A percentile compares a stretch with the other conserved stretches of the same genome.
These are phyloP conservation scores for Mantis religiosa DNA, from an alignment of 2,888 invertebrate species.

Conservation along the genomic window DNA sequence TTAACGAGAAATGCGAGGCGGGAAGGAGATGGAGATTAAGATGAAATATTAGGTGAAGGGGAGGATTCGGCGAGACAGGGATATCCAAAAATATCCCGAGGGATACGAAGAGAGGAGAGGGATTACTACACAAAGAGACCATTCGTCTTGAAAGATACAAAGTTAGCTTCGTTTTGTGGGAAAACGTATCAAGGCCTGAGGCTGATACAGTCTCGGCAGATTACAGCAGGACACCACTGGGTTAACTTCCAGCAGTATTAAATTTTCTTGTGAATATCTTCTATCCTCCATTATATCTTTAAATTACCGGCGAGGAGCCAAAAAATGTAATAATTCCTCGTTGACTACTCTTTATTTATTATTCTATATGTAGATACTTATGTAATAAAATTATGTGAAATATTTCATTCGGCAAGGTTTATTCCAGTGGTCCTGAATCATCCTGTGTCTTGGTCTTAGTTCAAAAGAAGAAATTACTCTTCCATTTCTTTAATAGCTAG, in stretches of 20 bases:
- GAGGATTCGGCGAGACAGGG: not conserved
- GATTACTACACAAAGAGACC: not conserved
- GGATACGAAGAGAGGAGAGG: not conserved
- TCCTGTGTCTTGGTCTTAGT: no score
- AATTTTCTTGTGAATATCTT: no score
- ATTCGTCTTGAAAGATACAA: not conserved
- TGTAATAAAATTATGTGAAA: no score
- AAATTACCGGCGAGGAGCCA: no score
- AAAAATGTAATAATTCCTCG: no score
- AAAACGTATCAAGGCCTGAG: not conserved
- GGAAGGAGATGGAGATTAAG: not conserved
- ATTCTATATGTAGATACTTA: no score
- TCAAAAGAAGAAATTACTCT: no score
- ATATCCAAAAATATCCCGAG: not conserved
- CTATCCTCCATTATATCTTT: no score
- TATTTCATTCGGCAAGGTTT: no score
- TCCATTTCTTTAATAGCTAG: no score
- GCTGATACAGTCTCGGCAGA: not conserved
- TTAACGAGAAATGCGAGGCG: slow-evolving; percentile 1
- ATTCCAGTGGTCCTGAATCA: no score
- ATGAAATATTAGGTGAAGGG: not conserved
- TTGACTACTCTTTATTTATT: no score
- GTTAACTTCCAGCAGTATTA: not conserved
- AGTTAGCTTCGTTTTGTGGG: not conserved
- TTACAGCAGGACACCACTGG: not conserved